These are phyloP conservation scores for Falcunculus frontatus DNA, from an alignment of 2,113 vertebrate genomes.

Conservation along the genomic window DNA sequence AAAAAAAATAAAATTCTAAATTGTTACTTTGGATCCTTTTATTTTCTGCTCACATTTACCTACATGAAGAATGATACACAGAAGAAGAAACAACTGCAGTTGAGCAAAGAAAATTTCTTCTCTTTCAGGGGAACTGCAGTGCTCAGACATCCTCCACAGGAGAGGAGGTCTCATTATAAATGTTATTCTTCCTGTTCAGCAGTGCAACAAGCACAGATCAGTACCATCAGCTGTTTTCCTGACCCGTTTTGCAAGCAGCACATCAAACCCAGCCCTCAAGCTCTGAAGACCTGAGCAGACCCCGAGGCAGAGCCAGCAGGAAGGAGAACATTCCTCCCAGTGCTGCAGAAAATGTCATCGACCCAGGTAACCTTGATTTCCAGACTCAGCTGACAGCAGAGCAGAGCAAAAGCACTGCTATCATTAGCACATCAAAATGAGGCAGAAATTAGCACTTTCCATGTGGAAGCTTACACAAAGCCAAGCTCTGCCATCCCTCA, in stretches of 20 bases:
- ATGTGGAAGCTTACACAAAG: not conserved
- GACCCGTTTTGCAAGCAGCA: not conserved
- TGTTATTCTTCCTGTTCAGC: accelerated
- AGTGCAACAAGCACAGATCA: not conserved
- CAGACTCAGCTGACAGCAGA: not conserved
- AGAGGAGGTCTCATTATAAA: not conserved
- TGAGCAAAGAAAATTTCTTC: not conserved
- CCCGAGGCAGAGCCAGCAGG: not conserved
- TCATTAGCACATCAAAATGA: not conserved
- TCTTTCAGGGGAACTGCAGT: not conserved
- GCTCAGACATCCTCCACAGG: not conserved
- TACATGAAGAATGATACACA: not conserved
- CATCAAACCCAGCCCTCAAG: not conserved
- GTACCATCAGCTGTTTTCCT: not conserved
- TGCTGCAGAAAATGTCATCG: not conserved
- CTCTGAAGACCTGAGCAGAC: not conserved
- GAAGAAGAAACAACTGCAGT: not conserved
- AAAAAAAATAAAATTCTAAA: not conserved
- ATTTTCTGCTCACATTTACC: not conserved
- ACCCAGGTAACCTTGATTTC: not conserved
- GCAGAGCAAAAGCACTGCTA: not conserved
- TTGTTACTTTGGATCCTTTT: not conserved
- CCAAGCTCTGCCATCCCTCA: not conserved
- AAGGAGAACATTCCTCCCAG: not conserved
- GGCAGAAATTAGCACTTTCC: not conserved